Evolutionary conservation across 2,797 vertebrate genomes (phyloP).

Genomic region (Taenioides sp.): DNA sequence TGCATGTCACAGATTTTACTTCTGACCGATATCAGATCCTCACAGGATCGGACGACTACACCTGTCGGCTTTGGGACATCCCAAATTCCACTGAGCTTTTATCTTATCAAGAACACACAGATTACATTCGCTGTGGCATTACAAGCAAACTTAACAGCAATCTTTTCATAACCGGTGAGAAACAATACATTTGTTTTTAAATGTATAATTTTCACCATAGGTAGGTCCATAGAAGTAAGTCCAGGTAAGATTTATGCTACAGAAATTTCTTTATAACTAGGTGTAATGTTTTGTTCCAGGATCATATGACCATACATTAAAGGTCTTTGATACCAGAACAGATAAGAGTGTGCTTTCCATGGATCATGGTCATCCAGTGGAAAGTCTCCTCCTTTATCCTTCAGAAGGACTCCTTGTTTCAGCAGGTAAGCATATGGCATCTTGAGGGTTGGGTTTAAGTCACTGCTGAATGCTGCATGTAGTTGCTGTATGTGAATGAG

Average conservation of each 20-base stretch:
- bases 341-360: slow-evolving; percentile 88
- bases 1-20: slow-evolving; percentile 88
- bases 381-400: slow-evolving; percentile 92
- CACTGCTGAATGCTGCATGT: too few relatives aligned
- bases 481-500: too few relatives aligned
- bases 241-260: background rate
- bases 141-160: slow-evolving; percentile 89
- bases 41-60: slow-evolving; percentile 92
- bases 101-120: slow-evolving; percentile 86
- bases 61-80: slow-evolving; percentile 91
- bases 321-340: slow-evolving; percentile 88
- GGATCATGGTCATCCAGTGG: slow-evolving; percentile 94
- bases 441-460: too few relatives aligned
- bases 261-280: background rate
- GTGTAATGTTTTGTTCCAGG: slow-evolving; percentile 70
- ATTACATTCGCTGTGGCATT: slow-evolving; percentile 91
- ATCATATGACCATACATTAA: slow-evolving; percentile 95
- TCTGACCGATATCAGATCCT: slow-evolving; percentile 88
- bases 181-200: background rate
- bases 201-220: background rate
- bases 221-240: background rate
- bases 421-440: slow-evolving; percentile 78
- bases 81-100: slow-evolving; percentile 81
- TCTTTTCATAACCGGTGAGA: slow-evolving; percentile 90
- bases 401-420: slow-evolving; percentile 94